Base-by-base conservation (phyloP, 23 tunicate species). In the Ciona savignyi region DNA sequence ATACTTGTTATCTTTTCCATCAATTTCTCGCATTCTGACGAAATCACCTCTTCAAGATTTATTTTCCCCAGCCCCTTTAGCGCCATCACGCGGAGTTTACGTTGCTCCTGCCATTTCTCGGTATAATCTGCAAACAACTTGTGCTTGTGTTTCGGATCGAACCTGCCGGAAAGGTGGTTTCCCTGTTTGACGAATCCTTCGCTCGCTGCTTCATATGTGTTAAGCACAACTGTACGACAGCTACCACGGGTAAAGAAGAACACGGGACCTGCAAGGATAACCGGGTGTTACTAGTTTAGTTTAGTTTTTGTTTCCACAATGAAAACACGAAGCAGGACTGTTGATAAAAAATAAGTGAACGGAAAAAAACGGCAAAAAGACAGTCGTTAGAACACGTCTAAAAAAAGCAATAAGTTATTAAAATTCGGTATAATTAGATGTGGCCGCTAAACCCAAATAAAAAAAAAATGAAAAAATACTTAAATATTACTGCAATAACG, bases 101-200 rank as follows among this genome's bases (percentile, higher is more conserved):
- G 62, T 27, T 77, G 81, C 30, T 66, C 66, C 34, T 77, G 27
- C 81, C 81, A 77, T 30, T 66, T 25, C 23, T 63, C 34, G 6
- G 81, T 25, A 23, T 65, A 77, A 66, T 77, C 81, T 1, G 66
- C 42, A 27, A 71, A 9, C 4, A 21, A 4, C 21, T 35, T 25
- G 26, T 28, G 6, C 1, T 26, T 2, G 27, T n/a, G 29, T 6
- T 61, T 27, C 4, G 48, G 1, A 1, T 11, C 49, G 29, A 62
- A 74, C 1, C 81, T 33, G 3, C 81, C 72, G 3, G 72, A 65
- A 42, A 66, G 33, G 32, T 30, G 22, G 32, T 77, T 32, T 6
- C 81, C 66, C 23, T 66, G 32, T 65, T 42, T 77, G 34, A 66
- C n/a, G 32, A 77, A 66, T 2, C 81, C 81, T 66, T 77, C 81